Conservation (phyloP, 1,140 invertebrate genomes). For the Potamilus streckersoni region DNA sequence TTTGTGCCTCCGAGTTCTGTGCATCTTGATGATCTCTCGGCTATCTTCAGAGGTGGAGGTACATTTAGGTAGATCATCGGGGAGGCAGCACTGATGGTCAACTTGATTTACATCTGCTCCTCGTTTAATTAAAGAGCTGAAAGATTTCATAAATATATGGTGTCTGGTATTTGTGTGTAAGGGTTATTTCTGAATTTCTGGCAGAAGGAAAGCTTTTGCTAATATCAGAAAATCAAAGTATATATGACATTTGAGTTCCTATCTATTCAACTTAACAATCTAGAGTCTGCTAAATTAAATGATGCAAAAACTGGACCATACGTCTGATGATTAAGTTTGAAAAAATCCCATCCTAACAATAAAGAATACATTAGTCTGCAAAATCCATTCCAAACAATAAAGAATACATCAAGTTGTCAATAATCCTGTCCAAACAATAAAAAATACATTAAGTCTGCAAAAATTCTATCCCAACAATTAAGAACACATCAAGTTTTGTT, state of each 20-base stretch:
- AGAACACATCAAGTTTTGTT: no score
- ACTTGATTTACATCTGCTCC: constrained; percentile 59
- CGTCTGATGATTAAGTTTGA: neutral
- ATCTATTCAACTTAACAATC: neutral
- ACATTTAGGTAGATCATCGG: constrained; percentile 46
- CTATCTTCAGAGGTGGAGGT: constrained; percentile 40
- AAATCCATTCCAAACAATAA: no score
- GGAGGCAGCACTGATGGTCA: constrained; percentile 44
- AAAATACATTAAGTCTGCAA: no score
- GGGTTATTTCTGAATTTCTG: no score
- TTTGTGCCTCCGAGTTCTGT: constrained; percentile 39
- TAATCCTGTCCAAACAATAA: no score
- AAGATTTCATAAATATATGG: no score
- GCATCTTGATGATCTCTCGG: constrained; percentile 43
- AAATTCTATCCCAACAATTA: no score
- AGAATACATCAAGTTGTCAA: no score
- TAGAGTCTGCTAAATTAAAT: neutral
- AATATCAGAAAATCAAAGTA: neutral
- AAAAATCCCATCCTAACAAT: neutral
- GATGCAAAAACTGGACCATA: neutral
- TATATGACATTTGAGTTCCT: neutral
- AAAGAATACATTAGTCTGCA: no score
- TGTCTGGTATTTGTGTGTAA: no score
- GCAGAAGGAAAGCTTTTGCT: no score
- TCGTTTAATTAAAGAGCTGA: constrained; percentile 55